Evolutionary conservation across 1,140 invertebrate species (phyloP), one percentile per base, ranked within the genome.

Genomic region (Ladona fulva): DNA sequence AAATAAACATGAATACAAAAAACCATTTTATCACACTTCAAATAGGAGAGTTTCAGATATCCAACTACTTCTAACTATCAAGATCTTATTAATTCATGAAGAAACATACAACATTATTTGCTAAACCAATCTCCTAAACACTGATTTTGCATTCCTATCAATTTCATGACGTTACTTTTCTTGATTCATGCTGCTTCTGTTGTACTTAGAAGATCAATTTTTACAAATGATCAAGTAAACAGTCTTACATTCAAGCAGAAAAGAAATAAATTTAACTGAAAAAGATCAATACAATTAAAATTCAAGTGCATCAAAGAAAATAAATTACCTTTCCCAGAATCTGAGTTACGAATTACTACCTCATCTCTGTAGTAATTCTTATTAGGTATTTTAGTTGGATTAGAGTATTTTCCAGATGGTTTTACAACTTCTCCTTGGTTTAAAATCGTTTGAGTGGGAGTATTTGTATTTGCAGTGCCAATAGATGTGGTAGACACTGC

Each of bases 331-430:
- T 97, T 97, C 82, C 95, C 95, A 78, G 95, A 96, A 86, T 97
- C 95, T 80, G 94, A 92, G 85, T 97, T 97, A 80, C 94, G 89
- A 82, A 97, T 97, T 73, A 96, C 92, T 78, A 97, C 92, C 88
- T 97, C 95, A 85, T 97, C 95, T 86, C 96, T 96, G 82, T 93
- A 95, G 84, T 95, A 95, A 83, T 94, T 95, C 86, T 96, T 96
- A 77, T 94, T 94, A 76, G 93, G 93, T 78, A 96, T 94, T 84
- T 94, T 92, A 1, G 94, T 94, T n/a, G 94, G 94, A 84, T 94
- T 94, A 14, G 88, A 85, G 84, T 94, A 96, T 84, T 95, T 96
- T 73, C 94, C 95, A 66, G 94, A 95, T 75, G 92, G 91, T 85
- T 94, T 94, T 74, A 96, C 89, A 14, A 95, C 88, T 86, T 96